phyloP scores from a whole-genome alignment of 2,888 invertebrate species.

The Stenurella melanura region DNA sequence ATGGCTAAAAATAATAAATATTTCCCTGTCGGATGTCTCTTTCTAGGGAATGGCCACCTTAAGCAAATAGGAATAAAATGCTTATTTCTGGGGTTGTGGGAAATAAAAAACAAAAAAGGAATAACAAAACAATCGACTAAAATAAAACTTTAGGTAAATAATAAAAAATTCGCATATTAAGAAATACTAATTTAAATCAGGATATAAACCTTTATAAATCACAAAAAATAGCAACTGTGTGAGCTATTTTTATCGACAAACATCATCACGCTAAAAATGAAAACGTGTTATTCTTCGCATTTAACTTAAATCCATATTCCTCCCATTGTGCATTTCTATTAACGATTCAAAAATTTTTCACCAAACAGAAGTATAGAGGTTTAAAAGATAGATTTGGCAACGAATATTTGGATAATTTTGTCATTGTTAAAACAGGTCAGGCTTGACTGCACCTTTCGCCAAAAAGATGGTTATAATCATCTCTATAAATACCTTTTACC shows the following conservation, averaged over 20 bases:
- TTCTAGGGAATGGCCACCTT: no score
- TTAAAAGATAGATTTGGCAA: background rate
- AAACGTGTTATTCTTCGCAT: background rate
- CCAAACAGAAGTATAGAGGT: background rate
- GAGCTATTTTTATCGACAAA: background rate
- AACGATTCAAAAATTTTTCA: background rate
- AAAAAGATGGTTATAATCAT: background rate
- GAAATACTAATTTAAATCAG: background rate
- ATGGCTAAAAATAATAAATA: no score
- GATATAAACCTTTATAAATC: background rate
- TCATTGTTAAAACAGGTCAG: slow-evolving; percentile 6
- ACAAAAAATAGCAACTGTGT: background rate
- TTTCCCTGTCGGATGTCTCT: no score
- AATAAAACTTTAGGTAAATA: background rate
- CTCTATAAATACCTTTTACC: no score
- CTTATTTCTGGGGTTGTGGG: no score
- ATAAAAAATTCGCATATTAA: background rate
- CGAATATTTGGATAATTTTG: background rate
- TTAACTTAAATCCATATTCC: slow-evolving; percentile 1
- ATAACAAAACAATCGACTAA: no score
- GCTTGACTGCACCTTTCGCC: background rate
- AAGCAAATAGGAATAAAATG: no score
- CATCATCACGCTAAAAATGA: background rate
- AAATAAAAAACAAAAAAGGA: no score
- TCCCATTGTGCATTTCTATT: background rate